phyloP scores from a whole-genome alignment of 35 echinoderm and acorn worm genomes.

The Holothuria glaberrima region DNA sequence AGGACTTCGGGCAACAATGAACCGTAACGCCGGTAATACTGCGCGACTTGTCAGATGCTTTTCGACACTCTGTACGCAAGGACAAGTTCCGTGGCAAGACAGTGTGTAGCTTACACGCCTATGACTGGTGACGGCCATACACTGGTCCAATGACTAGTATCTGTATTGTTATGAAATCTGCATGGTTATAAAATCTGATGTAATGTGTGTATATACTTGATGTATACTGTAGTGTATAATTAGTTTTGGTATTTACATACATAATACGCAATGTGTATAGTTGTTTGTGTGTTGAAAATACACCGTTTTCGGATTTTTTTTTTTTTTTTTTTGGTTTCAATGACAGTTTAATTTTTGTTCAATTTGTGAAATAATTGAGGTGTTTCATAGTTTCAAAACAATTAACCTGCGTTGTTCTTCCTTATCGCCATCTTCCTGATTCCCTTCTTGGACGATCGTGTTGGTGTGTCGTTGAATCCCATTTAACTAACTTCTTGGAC shows the following conservation, averaged over 20 bases:
- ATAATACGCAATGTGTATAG: slow-evolving; percentile 11
- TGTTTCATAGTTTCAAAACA: slow-evolving; percentile 9
- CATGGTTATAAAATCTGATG: too few relatives aligned
- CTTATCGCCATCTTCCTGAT: neutral
- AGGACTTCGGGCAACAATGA: neutral
- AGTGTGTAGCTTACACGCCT: neutral
- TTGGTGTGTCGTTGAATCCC: too few relatives aligned
- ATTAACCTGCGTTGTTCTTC: too few relatives aligned
- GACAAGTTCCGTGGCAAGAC: slow-evolving; percentile 17
- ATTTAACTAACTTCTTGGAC: too few relatives aligned
- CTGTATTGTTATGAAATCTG: neutral
- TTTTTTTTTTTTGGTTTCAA: slow-evolving; percentile 5
- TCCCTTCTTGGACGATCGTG: too few relatives aligned
- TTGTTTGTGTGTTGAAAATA: neutral
- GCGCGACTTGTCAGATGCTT: slow-evolving; percentile 15
- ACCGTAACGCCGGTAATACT: slow-evolving; percentile 18
- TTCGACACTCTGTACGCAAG: neutral
- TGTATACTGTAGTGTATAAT: slow-evolving; percentile 4
- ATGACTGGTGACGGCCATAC: neutral
- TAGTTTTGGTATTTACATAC: neutral
- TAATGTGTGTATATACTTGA: too few relatives aligned
- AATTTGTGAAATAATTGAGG: slow-evolving; percentile 7
- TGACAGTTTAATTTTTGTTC: slow-evolving; percentile 3
- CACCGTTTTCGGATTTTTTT: neutral
- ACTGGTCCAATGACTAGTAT: slow-evolving; percentile 15